Evolutionary conservation across 2,888 invertebrate species (phyloP), one percentile per base, ranked within the genome.

Genomic region (Slavum lentiscoides): DNA sequence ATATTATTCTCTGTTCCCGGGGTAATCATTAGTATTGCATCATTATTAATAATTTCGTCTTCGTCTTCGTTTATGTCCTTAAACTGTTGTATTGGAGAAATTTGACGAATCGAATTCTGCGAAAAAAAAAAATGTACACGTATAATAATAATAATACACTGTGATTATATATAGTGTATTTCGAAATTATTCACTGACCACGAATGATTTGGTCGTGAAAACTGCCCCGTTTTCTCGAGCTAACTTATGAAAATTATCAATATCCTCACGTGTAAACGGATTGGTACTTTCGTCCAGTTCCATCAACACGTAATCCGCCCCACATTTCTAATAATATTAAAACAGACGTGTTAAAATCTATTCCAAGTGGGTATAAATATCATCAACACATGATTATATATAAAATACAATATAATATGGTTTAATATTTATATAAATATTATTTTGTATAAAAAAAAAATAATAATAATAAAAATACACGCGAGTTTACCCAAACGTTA

Each of bases 131-230:
- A 13, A 8, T 21, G 21, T 30, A 13, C 5, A 61, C 15, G 7
- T 62, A 1, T 15, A 64, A 17, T 19, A 8, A 39, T 19, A 64
- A 37, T 13, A 23, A 61, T 23, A 61, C n/a, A 30, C 49, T 13
- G 49, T 49, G 1, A 49, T 8, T 49, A 49, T 49, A 11, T 30
- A n/a, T 13, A 69, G 19, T 30, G 9, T 30, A 53, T 64, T 55
- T 53, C 37, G 21, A n/a, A n/a, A n/a, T n/a, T n/a, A n/a, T n/a
- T n/a, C n/a, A n/a, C 80, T 66, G 19, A 80, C 80, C 64, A 72
- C 43, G 39, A 80, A 37, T 30, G 80, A 80, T 80, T 80, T 80
- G 23, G 80, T 80, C 0, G 80, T 70, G n/a, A 80, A 80, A 72
- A 64, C 64, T 3, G 62, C 64, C 19, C 70, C 80, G n/a, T 80